Conservation (phyloP, 2,888 invertebrate species). For the Xestia c-nigrum region DNA sequence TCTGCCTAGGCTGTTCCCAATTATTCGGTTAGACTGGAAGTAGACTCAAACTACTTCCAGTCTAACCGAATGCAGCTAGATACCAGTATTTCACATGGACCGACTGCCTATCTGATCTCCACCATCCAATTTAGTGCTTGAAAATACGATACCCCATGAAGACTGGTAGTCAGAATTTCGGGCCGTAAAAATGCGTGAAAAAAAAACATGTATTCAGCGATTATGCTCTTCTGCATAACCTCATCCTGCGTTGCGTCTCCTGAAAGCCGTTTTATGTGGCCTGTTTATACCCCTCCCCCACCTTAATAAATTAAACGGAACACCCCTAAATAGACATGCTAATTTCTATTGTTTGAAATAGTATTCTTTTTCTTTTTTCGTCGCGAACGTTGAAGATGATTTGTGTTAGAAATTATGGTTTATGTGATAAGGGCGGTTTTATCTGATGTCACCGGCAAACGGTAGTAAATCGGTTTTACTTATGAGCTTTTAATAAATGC, state of each 20-base stretch:
- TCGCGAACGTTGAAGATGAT: conserved; percentile 34
- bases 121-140: background rate
- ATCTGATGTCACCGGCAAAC: conserved; percentile 14
- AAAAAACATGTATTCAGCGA: conserved; percentile 17
- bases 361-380: conserved; percentile 43
- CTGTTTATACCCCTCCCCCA: conserved; percentile 59
- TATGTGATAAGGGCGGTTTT: conserved; percentile 23
- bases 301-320: conserved; percentile 79
- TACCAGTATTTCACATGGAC: background rate
- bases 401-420: conserved; percentile 38
- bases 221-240: conserved; percentile 36
- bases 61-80: background rate
- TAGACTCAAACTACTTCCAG: too few species aligned
- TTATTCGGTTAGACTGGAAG: too few species aligned
- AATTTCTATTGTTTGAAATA: conserved; percentile 75
- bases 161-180: background rate
- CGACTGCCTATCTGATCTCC: background rate
- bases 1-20: background rate
- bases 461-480: conserved; percentile 10
- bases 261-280: conserved; percentile 72
- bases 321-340: conserved; percentile 78
- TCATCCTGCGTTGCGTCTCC: conserved; percentile 56
- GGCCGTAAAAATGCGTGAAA: background rate
- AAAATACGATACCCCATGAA: background rate
- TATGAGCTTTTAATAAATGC: background rate